Base-by-base conservation (phyloP, 2,888 invertebrate genomes). In the Rhynchonema sp. region DNA sequence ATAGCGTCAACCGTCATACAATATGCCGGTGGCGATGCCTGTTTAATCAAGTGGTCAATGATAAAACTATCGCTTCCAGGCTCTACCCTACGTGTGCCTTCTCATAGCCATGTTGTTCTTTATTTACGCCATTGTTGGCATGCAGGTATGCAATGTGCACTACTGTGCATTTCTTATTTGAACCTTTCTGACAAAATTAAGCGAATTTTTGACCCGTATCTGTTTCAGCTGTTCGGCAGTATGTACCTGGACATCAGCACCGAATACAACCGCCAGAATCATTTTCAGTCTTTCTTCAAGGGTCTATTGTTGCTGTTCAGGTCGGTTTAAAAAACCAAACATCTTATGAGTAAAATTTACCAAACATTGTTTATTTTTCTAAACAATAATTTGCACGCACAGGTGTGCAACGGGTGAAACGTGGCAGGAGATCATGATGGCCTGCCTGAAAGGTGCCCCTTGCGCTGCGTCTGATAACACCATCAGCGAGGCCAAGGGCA, bases 51-150 rank as follows among this genome's bases (percentile, higher is more conserved):
- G n/a, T n/a, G n/a, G n/a, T n/a, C n/a, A n/a, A n/a, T n/a, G n/a
- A n/a, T n/a, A n/a, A n/a, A n/a, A n/a, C n/a, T n/a, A n/a, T n/a
- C n/a, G n/a, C n/a, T n/a, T n/a, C n/a, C 75, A 83, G 83, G 98
- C 98, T 77, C 84, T 99, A 81, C 98, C 98, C 74, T 99, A 99
- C 80, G 98, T 99, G 78, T 98, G 98, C 82, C 84, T 98, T 78
- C 86, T 99, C 76, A 98, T 99, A 77, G 92, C 91, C 72, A 99
- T 99, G 96, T 82, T 99, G 76, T 99, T 99, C 82, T 99, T 99
- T 83, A 99, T 99, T 80, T 99, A 94, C 77, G 98, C 98, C 75
- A 98, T 99, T 77, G 96, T 99, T 74, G 98, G 98, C 75, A 99
- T 99, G 98, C 80, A 80, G 74, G 79, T 78, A 38, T 13, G 38